phyloP scores from a whole-genome alignment of 2,797 vertebrate genomes.

The Oreortyx pictus region DNA sequence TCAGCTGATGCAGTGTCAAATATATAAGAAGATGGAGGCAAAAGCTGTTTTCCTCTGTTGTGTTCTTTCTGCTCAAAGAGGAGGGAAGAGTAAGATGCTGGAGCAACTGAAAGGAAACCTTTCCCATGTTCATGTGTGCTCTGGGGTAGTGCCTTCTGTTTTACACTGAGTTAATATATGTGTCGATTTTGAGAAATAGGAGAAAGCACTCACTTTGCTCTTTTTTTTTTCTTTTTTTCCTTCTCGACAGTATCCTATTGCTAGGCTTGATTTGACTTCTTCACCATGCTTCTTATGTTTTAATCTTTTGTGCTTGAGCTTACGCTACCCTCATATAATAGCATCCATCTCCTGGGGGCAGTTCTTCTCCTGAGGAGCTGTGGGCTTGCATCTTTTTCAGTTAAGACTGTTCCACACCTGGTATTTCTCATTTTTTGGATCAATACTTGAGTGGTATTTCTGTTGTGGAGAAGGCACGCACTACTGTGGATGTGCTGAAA shows the following conservation, averaged over 20 bases:
- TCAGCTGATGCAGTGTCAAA: neutral
- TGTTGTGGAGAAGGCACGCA: neutral
- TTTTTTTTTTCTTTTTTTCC: neutral
- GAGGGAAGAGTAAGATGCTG: neutral
- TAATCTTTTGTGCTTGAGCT: neutral
- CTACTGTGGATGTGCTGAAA: neutral
- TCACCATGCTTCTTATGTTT: neutral
- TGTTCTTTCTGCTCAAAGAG: neutral
- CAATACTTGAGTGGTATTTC: neutral
- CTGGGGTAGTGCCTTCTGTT: neutral
- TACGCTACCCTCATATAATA: neutral
- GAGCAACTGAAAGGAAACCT: neutral
- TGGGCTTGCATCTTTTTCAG: neutral
- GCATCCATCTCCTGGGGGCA: neutral
- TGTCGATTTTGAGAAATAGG: accelerated
- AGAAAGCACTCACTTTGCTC: neutral
- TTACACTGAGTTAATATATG: neutral
- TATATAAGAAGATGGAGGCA: neutral
- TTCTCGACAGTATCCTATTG: neutral
- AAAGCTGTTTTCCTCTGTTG: neutral
- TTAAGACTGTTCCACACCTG: neutral
- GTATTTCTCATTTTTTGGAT: neutral
- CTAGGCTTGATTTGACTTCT: neutral
- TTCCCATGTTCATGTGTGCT: neutral
- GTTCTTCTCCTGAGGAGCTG: neutral